Conservation (phyloP, 2,888 invertebrate species). For the Molorchus minor region DNA sequence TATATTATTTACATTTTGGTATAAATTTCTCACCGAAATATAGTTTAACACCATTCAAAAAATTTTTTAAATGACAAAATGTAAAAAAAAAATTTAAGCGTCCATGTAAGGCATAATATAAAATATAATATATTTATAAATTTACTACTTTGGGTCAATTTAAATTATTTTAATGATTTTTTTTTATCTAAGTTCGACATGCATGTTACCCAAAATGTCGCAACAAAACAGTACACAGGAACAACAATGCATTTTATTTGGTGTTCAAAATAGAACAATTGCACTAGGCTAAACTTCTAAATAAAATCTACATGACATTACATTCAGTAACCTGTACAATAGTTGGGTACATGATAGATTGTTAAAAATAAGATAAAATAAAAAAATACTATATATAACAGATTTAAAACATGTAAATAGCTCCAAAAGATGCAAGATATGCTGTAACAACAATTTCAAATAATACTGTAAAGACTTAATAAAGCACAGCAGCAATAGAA, state of each 20-base stretch:
- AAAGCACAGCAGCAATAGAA: conserved; percentile 39
- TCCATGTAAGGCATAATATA: no score
- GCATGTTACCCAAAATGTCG: no score
- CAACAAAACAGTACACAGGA: conserved; percentile 8
- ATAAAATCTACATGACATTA: conserved; percentile 41
- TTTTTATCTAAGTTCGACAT: no score
- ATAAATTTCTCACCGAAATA: no score
- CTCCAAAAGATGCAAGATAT: conserved; percentile 31
- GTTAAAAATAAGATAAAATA: conserved; percentile 35
- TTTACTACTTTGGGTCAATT: no score
- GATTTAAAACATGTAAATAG: conserved; percentile 42
- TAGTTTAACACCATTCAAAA: no score
- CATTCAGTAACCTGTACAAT: conserved; percentile 41
- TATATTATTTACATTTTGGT: no score
- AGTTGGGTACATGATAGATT: conserved; percentile 39
- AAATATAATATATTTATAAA: no score
- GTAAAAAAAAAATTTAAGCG: no score
- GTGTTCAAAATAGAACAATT: conserved; percentile 50
- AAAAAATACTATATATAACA: conserved; percentile 37
- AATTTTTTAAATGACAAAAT: no score
- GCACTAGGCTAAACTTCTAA: conserved; percentile 48
- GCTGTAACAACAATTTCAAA: conserved; percentile 32
- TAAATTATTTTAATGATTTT: no score
- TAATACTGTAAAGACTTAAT: conserved; percentile 48
- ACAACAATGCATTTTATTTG: conserved; percentile 42